Evolutionary conservation across 2,113 vertebrate genomes (phyloP).

Genomic region (Tiliqua scincoides): DNA sequence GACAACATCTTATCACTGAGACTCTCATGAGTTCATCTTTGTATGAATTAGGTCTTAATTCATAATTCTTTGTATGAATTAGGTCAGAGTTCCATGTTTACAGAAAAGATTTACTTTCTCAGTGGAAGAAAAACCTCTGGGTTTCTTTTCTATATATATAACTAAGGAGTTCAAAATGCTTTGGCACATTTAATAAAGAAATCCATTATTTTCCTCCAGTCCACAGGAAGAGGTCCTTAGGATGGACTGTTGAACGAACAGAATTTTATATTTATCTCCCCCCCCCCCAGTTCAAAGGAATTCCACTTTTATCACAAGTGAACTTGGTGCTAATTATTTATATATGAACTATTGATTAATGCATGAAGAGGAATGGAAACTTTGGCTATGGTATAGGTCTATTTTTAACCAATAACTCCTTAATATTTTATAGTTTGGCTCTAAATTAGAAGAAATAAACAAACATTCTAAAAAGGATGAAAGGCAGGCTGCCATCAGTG

Average conservation of each 20-base stretch:
- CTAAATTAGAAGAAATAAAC: conserved; percentile 34
- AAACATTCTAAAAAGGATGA: background rate
- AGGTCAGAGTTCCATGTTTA: background rate
- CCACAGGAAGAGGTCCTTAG: conserved; percentile 41
- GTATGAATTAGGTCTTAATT: too few relatives aligned
- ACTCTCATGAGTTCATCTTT: too few relatives aligned
- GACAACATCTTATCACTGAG: too few relatives aligned
- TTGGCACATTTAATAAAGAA: conserved; percentile 48
- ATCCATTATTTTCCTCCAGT: conserved; percentile 50
- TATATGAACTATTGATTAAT: conserved; percentile 69
- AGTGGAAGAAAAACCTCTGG: background rate
- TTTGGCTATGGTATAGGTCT: conserved; percentile 51
- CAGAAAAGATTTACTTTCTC: conserved; percentile 19
- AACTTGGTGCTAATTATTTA: conserved; percentile 67
- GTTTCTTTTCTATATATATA: conserved; percentile 1
- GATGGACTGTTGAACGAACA: conserved; percentile 40
- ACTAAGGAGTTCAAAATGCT: conserved; percentile 29
- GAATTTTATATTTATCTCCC: conserved; percentile 48
- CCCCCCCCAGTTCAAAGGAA: conserved; percentile 54
- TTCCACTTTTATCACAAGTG: conserved; percentile 65
- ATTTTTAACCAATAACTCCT: conserved; percentile 55
- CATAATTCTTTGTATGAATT: too few relatives aligned
- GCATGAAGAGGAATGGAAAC: conserved; percentile 56
- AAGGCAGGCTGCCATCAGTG: accelerated
- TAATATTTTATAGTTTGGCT: conserved; percentile 39